Evolutionary conservation across 2,113 vertebrate species (phyloP).

Genomic region (Atherinomorus stipes): DNA sequence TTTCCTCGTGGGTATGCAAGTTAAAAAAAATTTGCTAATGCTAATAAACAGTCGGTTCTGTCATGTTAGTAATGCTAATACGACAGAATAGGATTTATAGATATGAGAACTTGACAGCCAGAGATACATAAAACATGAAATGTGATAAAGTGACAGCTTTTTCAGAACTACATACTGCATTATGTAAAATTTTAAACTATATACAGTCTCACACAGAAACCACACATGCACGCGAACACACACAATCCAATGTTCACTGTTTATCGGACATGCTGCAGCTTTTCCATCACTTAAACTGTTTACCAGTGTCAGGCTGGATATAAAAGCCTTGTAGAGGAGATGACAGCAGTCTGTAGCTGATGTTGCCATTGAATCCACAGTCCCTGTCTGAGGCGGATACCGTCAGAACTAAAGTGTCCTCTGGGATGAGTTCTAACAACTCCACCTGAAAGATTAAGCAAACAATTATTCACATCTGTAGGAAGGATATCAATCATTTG

Average conservation of each 20-base stretch:
- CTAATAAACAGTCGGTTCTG: too few relatives aligned
- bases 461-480: neutral
- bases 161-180: neutral
- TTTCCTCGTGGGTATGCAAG: too few relatives aligned
- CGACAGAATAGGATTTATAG: constrained; percentile 26
- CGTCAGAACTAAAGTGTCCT: constrained; percentile 77
- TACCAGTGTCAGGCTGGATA: constrained; percentile 87
- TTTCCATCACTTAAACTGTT: constrained; percentile 47
- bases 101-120: neutral
- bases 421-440: constrained; percentile 83
- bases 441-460: constrained; percentile 78
- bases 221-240: neutral
- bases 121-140: constrained; percentile 25
- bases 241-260: neutral
- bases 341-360: constrained; percentile 89
- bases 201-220: neutral
- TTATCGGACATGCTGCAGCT: neutral
- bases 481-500: neutral
- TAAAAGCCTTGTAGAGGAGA: constrained; percentile 83
- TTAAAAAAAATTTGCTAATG: too few relatives aligned
- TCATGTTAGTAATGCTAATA: too few relatives aligned
- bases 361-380: constrained; percentile 78
- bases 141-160: constrained; percentile 29
- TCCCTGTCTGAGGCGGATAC: constrained; percentile 88
- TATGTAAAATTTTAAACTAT: neutral